Base-by-base conservation (phyloP, 2,113 vertebrate genomes). In the Narcine bancroftii region DNA sequence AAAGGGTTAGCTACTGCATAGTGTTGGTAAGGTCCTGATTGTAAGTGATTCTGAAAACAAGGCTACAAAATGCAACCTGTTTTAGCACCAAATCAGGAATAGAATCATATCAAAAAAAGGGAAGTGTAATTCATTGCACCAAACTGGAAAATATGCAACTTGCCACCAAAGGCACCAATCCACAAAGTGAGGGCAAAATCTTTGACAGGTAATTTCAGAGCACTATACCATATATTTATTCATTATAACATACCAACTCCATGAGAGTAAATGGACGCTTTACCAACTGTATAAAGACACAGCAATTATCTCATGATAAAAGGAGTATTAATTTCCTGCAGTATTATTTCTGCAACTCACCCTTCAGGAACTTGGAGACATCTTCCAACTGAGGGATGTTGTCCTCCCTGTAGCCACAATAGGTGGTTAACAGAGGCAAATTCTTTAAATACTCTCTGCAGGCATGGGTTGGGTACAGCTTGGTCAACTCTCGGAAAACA, bases 371-470 rank as follows among this genome's bases (percentile, higher is more conserved):
- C 92, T 96, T 95, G 0, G 99, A 99, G 29, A 99, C 97, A 75
- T 99, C 99, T 94, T 99, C 98, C 94, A 99, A 94, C 94, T 99
- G 99, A 24, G 99, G 99, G 17, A 99, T 99, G 92, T 99, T 99
- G 95, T 99, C 98, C 94, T 99, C 98, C 75, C 96, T 95, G 94
- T 97, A 99, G 29, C 97, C 98, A 94, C 99, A 99, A 95, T 97
- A 95, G 93, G 98, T 98, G 92, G 96, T 96, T 93, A 99, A 96
- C 95, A 99, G 94, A 19, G 99, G 99, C 85, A 99, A 94, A 94
- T 99, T 99, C 96, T 97, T 99, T 93, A 99, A 96, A 94, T 99
- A 98, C 92, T 99, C 98, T 92, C 96, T 96, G 94, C 99, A 99
- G 93, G 99, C 99, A 4, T 99, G 97, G 66, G 96, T 97, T 26